Conservation (phyloP, 2,113 vertebrate species). For the Sinocyclocheilus anshuiensis region DNA sequence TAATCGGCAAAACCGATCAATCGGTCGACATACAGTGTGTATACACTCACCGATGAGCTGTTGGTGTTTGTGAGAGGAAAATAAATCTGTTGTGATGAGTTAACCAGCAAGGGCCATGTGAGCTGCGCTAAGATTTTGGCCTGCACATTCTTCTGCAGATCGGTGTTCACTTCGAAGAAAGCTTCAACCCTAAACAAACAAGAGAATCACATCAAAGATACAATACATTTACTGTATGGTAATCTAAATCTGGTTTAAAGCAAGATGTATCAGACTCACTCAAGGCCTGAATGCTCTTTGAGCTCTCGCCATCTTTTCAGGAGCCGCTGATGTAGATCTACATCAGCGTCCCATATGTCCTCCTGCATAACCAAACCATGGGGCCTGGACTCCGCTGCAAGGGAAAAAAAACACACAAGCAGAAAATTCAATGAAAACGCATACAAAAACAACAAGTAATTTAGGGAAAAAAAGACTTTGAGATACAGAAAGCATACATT, state of each 20-base stretch:
- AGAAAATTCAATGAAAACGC: background rate
- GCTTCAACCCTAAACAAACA: slow-evolving; percentile 77
- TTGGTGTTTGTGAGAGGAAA: slow-evolving; percentile 96
- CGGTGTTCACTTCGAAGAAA: slow-evolving; percentile 94
- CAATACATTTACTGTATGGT: background rate
- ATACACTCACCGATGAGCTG: slow-evolving; percentile 90
- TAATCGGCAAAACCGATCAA: too few species aligned
- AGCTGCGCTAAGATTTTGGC: slow-evolving; percentile 88
- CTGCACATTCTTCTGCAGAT: slow-evolving; percentile 92
- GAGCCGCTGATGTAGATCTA: slow-evolving; percentile 89
- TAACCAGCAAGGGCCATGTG: slow-evolving; percentile 90
- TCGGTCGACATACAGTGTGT: background rate
- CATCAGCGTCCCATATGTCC: slow-evolving; percentile 90
- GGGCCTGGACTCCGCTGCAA: slow-evolving; percentile 83
- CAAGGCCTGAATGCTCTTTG: slow-evolving; percentile 81
- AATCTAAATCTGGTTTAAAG: background rate
- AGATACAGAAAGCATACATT: slow-evolving; percentile 82
- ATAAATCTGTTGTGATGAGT: slow-evolving; percentile 78
- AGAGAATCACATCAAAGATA: slow-evolving; percentile 20
- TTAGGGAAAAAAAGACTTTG: background rate
- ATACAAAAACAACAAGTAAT: background rate
- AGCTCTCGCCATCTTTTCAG: slow-evolving; percentile 88
- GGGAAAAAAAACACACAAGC: background rate
- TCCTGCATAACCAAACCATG: slow-evolving; percentile 87
- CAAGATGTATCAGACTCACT: slow-evolving; percentile 70